Evolutionary conservation across 2,797 vertebrate species (phyloP), one percentile per base, ranked within the genome.

Genomic region (Clarias laeviceps): DNA sequence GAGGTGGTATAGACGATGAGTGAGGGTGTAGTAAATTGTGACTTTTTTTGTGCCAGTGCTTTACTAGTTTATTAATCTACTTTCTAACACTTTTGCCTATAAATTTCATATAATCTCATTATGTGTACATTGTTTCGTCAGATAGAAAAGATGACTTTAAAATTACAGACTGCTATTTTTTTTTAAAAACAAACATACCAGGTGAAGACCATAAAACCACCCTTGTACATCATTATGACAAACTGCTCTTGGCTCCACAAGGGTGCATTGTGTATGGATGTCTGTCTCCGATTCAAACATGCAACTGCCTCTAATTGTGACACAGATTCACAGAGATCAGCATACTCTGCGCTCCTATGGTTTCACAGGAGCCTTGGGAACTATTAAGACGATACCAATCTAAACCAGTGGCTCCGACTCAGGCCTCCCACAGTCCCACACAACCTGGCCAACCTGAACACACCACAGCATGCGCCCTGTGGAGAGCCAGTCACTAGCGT

Each of bases 371-470:
- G 95, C 91, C 94, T 92, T 84, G 62, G 87, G 93, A 92, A 92
- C 93, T 91, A 96, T 96, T 96, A 95, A 94, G 93, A 94, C 86
- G 95, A 96, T 96, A 95, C 92, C 92, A 93, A 96, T 96, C 95
- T 96, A 90, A 88, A 91, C 91, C 92, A 91, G 89, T 94, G 95
- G 94, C 95, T 95, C 95, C 95, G 92, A 93, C 92, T 94, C 83
- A 91, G 93, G 94, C 92, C 93, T 94, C 93, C 94, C 89, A 81
- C 91, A 90, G 92, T 91, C 92, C 93, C 90, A 89, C 87, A 87
- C 88, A 93, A 94, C 89, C 91, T 94, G 91, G 93, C 92, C 92
- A 85, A 88, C 83, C 88, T 72, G 4, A 74, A 90, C 89, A 88
- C 87, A 91, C 90, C 90, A 91, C 92, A 91, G 86, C 88, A 87